Evolutionary conservation across 2,888 invertebrate genomes (phyloP).

Genomic region (Syritta pipiens): DNA sequence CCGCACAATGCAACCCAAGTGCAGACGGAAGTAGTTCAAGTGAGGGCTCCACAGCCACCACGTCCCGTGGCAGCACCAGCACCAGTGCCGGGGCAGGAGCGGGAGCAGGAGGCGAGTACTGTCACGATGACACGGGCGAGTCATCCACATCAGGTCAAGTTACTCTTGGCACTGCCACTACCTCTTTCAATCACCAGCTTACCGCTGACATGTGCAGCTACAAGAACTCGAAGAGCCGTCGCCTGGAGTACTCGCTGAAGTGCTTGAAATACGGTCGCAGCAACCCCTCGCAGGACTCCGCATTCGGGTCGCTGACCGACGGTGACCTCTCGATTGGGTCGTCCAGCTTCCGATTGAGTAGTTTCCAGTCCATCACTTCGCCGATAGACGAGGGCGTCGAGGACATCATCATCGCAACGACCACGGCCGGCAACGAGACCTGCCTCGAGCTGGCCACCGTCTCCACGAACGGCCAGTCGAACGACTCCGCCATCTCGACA

Average conservation of each 20-base stretch:
- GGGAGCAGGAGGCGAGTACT: too few relatives aligned
- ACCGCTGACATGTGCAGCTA: slow-evolving; percentile 79
- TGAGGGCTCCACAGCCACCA: slow-evolving; percentile 69
- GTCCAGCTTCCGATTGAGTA: slow-evolving; percentile 78
- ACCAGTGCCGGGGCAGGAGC: slow-evolving; percentile 16
- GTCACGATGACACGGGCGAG: slow-evolving; percentile 51
- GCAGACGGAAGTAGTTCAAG: slow-evolving; percentile 69
- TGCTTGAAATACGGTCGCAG: slow-evolving; percentile 79
- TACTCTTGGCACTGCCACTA: slow-evolving; percentile 53
- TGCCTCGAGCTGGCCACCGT: slow-evolving; percentile 77
- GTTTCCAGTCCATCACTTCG: slow-evolving; percentile 79
- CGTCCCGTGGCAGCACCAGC: slow-evolving; percentile 39
- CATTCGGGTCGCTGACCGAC: slow-evolving; percentile 79
- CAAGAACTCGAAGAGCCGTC: slow-evolving; percentile 79
- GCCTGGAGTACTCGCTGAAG: slow-evolving; percentile 79
- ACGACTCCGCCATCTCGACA: slow-evolving; percentile 78
- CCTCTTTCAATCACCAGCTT: slow-evolving; percentile 77
- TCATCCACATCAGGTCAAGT: slow-evolving; percentile 65
- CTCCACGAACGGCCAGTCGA: slow-evolving; percentile 76
- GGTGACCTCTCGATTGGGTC: slow-evolving; percentile 79
- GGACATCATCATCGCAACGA: slow-evolving; percentile 78
- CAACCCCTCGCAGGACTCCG: slow-evolving; percentile 79
- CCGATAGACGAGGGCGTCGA: slow-evolving; percentile 80
- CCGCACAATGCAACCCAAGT: slow-evolving; percentile 42
- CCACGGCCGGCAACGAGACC: slow-evolving; percentile 76